phyloP scores from a whole-genome alignment of 2,113 vertebrate species.

The Kobus ellipsiprymnus region DNA sequence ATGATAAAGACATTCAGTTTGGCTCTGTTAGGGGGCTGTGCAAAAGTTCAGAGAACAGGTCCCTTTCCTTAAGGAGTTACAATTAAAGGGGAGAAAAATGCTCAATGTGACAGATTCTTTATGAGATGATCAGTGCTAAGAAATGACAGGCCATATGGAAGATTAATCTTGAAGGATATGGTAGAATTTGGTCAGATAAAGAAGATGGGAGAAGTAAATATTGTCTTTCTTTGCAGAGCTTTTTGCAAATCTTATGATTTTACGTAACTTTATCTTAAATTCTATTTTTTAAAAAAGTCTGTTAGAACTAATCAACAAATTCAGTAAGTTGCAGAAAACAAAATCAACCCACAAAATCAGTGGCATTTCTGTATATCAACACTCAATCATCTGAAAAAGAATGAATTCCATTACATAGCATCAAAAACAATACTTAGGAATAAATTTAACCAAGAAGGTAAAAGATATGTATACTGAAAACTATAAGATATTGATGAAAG shows the following conservation, averaged over 20 bases:
- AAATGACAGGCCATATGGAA: not conserved
- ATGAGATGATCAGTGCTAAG: not conserved
- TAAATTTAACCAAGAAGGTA: not conserved
- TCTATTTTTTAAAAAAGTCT: too few relatives aligned
- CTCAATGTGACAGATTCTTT: not conserved
- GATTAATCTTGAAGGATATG: not conserved
- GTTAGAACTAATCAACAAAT: not conserved
- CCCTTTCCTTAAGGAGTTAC: not conserved
- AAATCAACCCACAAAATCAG: not conserved
- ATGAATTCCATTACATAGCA: not conserved
- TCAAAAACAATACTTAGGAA: not conserved
- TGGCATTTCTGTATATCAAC: not conserved
- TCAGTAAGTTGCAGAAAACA: not conserved
- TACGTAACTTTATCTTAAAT: not conserved
- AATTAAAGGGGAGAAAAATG: not conserved
- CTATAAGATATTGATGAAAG: not conserved
- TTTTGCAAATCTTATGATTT: not conserved
- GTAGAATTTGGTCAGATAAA: not conserved
- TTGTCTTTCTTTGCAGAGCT: not conserved
- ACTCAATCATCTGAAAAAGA: not conserved
- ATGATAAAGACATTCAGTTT: not conserved
- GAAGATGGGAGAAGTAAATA: not conserved
- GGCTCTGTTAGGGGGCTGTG: not conserved
- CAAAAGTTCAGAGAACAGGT: not conserved
- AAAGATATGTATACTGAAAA: not conserved